Conservation (phyloP, 2,113 vertebrate species). For the Bubalus kerabau region DNA sequence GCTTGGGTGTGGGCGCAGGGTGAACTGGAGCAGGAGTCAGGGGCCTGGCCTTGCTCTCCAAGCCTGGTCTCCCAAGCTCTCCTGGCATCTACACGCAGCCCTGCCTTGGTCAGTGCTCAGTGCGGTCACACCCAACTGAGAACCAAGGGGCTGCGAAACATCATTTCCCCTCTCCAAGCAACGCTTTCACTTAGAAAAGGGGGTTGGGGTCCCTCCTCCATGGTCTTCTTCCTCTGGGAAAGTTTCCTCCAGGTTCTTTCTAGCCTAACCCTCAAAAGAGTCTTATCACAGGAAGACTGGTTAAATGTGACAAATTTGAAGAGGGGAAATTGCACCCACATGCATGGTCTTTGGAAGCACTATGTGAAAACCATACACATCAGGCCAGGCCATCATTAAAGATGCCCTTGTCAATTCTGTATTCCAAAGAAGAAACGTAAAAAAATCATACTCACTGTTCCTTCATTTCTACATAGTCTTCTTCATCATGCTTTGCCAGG, state of each 20-base stretch:
- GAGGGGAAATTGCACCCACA: accelerated
- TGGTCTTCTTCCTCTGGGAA: neutral
- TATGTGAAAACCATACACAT: neutral
- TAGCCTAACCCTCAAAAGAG: neutral
- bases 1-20: neutral
- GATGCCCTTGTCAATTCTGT: neutral
- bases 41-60: neutral
- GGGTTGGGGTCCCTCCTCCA: neutral
- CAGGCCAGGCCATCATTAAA: neutral
- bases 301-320: neutral
- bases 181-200: neutral
- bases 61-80: neutral
- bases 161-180: neutral
- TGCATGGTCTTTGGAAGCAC: neutral
- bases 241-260: neutral
- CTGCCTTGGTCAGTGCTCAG: accelerated
- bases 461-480: constrained; percentile 98
- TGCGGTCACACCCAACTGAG: neutral
- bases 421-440: neutral
- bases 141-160: neutral
- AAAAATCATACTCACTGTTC: constrained; percentile 90
- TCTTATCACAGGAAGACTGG: neutral
- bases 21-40: neutral
- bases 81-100: accelerated
- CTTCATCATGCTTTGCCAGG: constrained; percentile 95